phyloP scores from a whole-genome alignment of 2,113 vertebrate genomes.

The Triplophysa dalaica region DNA sequence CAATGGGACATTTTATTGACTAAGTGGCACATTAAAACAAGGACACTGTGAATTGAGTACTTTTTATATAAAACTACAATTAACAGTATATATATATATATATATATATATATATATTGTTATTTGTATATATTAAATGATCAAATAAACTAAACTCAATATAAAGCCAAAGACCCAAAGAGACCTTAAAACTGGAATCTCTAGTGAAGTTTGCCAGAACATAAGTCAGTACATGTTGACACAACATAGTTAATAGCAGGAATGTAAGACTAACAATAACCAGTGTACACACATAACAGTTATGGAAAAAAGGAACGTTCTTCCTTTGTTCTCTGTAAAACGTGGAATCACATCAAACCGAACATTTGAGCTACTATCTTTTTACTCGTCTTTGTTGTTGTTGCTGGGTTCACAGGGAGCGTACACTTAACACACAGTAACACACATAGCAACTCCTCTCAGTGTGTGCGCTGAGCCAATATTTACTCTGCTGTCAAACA shows the following conservation, averaged over 20 bases:
- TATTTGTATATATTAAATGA: neutral
- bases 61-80: too few species aligned
- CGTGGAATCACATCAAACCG: conserved; percentile 57
- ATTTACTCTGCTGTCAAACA: conserved; percentile 87
- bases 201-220: conserved; percentile 34
- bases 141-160: neutral
- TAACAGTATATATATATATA: too few species aligned
- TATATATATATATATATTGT: too few species aligned
- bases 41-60: neutral
- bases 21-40: neutral
- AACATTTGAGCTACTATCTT: conserved; percentile 60
- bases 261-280: conserved; percentile 48
- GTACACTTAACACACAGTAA: conserved; percentile 78
- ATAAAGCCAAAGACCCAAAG: neutral
- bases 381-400: conserved; percentile 67
- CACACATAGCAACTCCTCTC: conserved; percentile 87
- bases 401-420: conserved; percentile 66
- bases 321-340: conserved; percentile 64
- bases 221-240: conserved; percentile 43
- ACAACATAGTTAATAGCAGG: conserved; percentile 51
- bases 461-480: conserved; percentile 89
- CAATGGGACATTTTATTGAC: neutral
- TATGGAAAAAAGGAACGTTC: conserved; percentile 50
- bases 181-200: conserved; percentile 16
- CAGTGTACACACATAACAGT: conserved; percentile 22